phyloP scores from a whole-genome alignment of 2,888 invertebrate species.

The Tyria jacobaeae region DNA sequence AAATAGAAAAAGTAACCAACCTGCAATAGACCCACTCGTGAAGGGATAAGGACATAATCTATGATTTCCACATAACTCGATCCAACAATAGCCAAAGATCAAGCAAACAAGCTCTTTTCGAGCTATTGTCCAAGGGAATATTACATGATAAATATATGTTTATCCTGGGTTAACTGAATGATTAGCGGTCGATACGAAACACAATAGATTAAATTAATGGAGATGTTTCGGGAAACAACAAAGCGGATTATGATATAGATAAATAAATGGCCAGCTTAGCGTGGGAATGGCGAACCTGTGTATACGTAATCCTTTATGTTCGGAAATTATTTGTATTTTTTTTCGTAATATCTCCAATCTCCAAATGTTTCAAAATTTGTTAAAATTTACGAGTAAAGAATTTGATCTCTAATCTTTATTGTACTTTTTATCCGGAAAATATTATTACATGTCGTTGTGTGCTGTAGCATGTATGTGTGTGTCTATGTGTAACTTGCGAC shows the following conservation, averaged over 20 bases:
- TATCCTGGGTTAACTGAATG: slow-evolving; percentile 35
- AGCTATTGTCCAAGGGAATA: slow-evolving; percentile 15
- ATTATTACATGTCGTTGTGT: too few species aligned
- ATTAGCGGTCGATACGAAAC: slow-evolving; percentile 32
- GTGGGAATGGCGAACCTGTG: slow-evolving; percentile 4
- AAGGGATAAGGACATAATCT: slow-evolving; percentile 24
- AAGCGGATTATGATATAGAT: slow-evolving; percentile 32
- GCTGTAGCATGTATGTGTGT: too few species aligned
- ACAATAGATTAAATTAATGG: slow-evolving; percentile 45
- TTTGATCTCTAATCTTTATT: too few species aligned
- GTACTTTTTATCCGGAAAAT: too few species aligned
- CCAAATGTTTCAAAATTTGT: too few species aligned
- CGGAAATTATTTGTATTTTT: background rate
- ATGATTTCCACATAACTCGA: slow-evolving; percentile 34
- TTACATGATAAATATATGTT: slow-evolving; percentile 30
- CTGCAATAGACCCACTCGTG: background rate
- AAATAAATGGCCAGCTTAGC: slow-evolving; percentile 12
- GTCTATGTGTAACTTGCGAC: too few species aligned
- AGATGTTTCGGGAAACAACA: slow-evolving; percentile 31
- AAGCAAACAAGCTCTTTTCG: slow-evolving; percentile 15
- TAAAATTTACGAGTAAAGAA: too few species aligned
- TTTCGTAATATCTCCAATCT: too few species aligned
- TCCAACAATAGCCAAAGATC: slow-evolving; percentile 32
- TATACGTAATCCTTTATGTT: background rate
- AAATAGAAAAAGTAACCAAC: too few species aligned